Base-by-base conservation (phyloP, 2,888 invertebrate species). In the Cheilosia urbana region DNA sequence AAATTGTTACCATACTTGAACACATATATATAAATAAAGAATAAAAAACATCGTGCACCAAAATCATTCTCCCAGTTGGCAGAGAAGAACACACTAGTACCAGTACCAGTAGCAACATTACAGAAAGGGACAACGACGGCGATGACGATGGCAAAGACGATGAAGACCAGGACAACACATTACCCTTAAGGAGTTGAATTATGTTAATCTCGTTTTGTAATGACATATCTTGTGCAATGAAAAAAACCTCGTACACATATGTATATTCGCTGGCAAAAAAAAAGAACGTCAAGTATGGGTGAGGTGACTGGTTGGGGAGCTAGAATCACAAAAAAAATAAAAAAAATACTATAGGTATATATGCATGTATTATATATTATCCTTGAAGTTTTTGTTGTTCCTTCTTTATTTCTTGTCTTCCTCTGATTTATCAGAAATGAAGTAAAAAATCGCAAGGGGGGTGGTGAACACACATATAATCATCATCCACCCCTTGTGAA, bases 171-270 rank as follows among this genome's bases (percentile, higher is more conserved):
- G 57, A 60, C 78, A 65, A 69, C 69, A 55, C 69, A 80, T 80
- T 69, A 75, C 73, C 83, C 79, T 58, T 73, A 63, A 84, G 83
- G 68, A 84, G 84, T 80, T 75, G 80, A 84, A 84, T 79, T 75
- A 84, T 84, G 73, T 84, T 84, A 84, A 84, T 84, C 84, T 75
- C 68, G 80, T 75, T 83, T 75, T 80, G 75, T 84, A 84, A 84
- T 84, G 80, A 84, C 80, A 84, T 84, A 69, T 80, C 80, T 75
- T 65, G 69, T 84, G 71, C 78, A 82, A 78, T 82, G 57, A 72
- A 77, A 75, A 69, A 58, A 30, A 42, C 2, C 2, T 45, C 51
- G 60, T 69, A 37, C 15, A 68, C 34, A 58, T 57, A 15, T 77
- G 27, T 27, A 47, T 27, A 49, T 69, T 49, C 2, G 4, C 9